These are phyloP conservation scores for Phragmatobia fuliginosa DNA, from an alignment of 2,888 invertebrate species.

Conservation along the genomic window DNA sequence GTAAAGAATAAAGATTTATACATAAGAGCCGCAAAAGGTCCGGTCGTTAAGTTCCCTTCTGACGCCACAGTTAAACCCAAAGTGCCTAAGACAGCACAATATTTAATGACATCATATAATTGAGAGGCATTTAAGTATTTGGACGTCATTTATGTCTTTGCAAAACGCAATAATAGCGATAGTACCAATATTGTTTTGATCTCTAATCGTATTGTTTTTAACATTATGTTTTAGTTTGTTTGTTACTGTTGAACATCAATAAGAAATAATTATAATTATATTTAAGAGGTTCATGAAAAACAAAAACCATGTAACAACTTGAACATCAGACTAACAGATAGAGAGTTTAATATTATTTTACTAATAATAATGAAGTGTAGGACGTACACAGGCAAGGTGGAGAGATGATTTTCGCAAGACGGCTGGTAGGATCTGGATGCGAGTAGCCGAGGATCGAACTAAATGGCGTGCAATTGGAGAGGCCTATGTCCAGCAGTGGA, in stretches of 20 bases:
- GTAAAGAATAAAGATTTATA: neutral
- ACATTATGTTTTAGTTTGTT: neutral
- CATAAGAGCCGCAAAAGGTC: neutral
- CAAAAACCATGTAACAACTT: too few species aligned
- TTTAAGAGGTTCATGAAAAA: too few species aligned
- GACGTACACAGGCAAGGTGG: too few species aligned
- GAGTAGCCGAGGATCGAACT: too few species aligned
- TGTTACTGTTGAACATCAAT: neutral
- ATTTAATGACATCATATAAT: conserved; percentile 1
- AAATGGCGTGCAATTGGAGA: too few species aligned
- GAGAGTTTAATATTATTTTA: too few species aligned
- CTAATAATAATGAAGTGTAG: too few species aligned
- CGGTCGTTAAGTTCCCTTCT: neutral
- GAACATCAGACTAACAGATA: too few species aligned
- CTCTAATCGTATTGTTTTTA: neutral
- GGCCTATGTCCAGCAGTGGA: too few species aligned
- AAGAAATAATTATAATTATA: neutral
- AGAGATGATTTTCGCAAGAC: too few species aligned
- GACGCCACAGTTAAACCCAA: neutral
- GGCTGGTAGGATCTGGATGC: too few species aligned
- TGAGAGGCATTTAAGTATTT: conserved; percentile 1
- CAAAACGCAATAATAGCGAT: neutral
- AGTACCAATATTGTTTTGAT: neutral
- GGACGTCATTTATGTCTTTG: neutral
- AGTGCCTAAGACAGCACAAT: neutral